Evolutionary conservation across 2,797 vertebrate genomes (phyloP), one percentile per base, ranked within the genome.

Genomic region (Gymnothorax javanicus): DNA sequence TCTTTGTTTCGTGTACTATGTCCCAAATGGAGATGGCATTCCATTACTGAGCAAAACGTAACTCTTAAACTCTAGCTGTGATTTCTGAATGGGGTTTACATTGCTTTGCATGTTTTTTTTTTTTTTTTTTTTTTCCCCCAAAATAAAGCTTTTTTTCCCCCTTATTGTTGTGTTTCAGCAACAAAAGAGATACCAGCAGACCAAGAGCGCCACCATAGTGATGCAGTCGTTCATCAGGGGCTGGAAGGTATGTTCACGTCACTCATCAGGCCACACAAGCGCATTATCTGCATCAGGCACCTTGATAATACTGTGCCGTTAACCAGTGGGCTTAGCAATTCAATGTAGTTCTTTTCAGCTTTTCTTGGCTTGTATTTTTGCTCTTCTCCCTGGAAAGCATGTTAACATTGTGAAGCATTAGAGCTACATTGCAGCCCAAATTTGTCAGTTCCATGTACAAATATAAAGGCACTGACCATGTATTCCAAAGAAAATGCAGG

Each of bases 171-270:
- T 83, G 20, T 87, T 79, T 17, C 92, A 99, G 99, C 99, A 99
- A 99, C 96, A 98, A 92, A 97, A 98, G 89, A 97, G 96, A 87
- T 99, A 99, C 91, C 95, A 96, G 91, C 94, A 94, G 92, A 97
- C 96, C 91, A 99, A 98, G 95, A 96, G 95, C 25, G 96, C 98
- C 0, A 94, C 98, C 90, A 92, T 98, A 12, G 90, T 97, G 86
- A 94, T 99, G 62, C 98, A 99, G 95, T 99, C 99, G 0, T 99
- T 96, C 90, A 97, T 97, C 93, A 95, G 98, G 92, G 98, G 98
- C 67, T 99, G 98, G 98, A 98, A 99, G 98, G 99, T 99, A 90
- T 93, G 95, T 94, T 43, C 87, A 83, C 62, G 8, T 13, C 12
- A 67, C 59, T n/a, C n/a, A 33, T 57, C 57, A 75, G 27, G 13